Evolutionary conservation across 2,888 invertebrate species (phyloP).

Genomic region (Ormyrus pomaceus): DNA sequence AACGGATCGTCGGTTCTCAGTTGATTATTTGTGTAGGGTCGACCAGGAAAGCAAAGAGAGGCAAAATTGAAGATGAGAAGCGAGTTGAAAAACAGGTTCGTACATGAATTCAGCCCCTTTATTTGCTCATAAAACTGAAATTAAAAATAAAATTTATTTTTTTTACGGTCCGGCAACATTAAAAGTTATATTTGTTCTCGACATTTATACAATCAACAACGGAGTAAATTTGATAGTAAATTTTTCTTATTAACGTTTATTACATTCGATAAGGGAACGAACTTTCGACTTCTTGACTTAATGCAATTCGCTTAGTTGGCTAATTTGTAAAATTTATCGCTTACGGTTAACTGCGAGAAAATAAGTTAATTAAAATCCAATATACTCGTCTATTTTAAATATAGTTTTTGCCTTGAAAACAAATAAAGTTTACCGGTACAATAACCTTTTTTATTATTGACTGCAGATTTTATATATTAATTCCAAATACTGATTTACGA

Average conservation of each 20-base stretch:
- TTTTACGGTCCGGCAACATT: too few relatives aligned
- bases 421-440: slow-evolving; percentile 15
- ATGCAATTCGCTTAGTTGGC: slow-evolving; percentile 33
- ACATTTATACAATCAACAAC: too few relatives aligned
- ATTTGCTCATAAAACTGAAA: too few relatives aligned
- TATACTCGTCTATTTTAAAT: slow-evolving; percentile 14
- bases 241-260: slow-evolving; percentile 27
- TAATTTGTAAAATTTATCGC: slow-evolving; percentile 36
- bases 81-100: too few relatives aligned
- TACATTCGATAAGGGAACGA: slow-evolving; percentile 28
- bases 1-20: too few relatives aligned
- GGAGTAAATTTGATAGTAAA: too few relatives aligned
- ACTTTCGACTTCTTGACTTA: slow-evolving; percentile 23
- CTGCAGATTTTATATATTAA: slow-evolving; percentile 40
- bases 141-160: too few relatives aligned
- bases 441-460: slow-evolving; percentile 57
- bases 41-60: too few relatives aligned
- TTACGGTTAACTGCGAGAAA: slow-evolving; percentile 27
- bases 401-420: background rate
- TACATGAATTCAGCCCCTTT: too few relatives aligned
- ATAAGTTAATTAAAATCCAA: slow-evolving; percentile 37
- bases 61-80: too few relatives aligned
- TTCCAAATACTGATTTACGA: slow-evolving; percentile 39
- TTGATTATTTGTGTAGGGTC: too few relatives aligned
- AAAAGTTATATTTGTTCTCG: too few relatives aligned